Evolutionary conservation across 2,797 vertebrate genomes (phyloP).

Genomic region (Hephaestus fuliginosus): DNA sequence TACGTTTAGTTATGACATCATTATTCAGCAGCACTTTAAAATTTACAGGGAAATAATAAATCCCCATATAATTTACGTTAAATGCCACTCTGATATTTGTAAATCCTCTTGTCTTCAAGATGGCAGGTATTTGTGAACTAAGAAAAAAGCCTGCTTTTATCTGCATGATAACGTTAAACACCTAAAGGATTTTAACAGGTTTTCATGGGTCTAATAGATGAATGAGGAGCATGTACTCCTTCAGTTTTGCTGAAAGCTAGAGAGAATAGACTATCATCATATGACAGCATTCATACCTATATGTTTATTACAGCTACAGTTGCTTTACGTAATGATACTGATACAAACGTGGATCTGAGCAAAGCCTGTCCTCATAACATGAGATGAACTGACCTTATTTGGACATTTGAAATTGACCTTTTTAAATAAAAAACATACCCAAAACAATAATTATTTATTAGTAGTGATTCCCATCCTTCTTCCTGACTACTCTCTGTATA

Average conservation of each 20-base stretch:
- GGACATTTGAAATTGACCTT: not conserved
- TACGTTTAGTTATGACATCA: not conserved
- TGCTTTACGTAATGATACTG: not conserved
- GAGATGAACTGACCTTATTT: not conserved
- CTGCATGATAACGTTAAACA: not conserved
- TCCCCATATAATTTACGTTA: not conserved
- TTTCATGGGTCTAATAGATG: not conserved
- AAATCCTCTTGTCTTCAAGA: not conserved
- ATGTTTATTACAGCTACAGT: not conserved
- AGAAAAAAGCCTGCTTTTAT: not conserved
- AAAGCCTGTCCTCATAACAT: not conserved
- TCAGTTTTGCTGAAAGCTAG: not conserved
- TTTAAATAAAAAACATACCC: too few relatives aligned
- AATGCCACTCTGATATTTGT: not conserved
- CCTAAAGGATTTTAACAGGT: not conserved
- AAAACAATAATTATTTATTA: too few relatives aligned
- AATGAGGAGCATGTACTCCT: not conserved
- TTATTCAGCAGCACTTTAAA: not conserved
- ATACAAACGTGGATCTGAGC: not conserved
- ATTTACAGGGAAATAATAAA: not conserved
- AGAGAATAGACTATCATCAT: not conserved
- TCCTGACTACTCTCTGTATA: too few relatives aligned
- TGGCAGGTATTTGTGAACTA: not conserved
- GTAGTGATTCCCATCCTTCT: too few relatives aligned
- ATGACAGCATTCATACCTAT: not conserved